These are phyloP conservation scores for Alviniconcha marisindica DNA, from an alignment of 1,140 invertebrate genomes.

Conservation along the genomic window DNA sequence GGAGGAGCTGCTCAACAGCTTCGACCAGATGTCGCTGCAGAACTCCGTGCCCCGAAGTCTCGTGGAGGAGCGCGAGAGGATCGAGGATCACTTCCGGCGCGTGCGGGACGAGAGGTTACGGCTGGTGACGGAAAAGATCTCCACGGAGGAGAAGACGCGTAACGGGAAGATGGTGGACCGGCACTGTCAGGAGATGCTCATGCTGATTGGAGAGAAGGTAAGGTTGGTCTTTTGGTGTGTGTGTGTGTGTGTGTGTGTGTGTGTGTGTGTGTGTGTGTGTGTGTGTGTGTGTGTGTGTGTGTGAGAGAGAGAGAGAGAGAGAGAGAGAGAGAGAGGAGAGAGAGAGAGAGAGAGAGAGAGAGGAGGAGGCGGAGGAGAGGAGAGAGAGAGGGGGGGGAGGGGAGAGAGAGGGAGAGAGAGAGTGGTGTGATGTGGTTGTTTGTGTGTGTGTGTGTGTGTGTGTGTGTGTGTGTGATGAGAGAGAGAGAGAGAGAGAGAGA, in stretches of 20 bases:
- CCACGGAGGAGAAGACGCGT: constrained; percentile 66
- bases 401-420: background rate
- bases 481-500: too few relatives aligned
- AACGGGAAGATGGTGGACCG: constrained; percentile 69
- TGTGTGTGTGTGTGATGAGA: background rate
- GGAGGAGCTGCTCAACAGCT: constrained; percentile 58
- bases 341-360: constrained; percentile 16
- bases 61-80: constrained; percentile 64
- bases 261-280: constrained; percentile 9
- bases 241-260: background rate
- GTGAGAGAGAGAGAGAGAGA: background rate
- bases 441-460: background rate
- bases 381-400: background rate
- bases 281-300: constrained; percentile 17
- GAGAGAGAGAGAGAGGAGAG: background rate
- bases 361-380: background rate
- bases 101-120: constrained; percentile 67
- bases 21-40: constrained; percentile 44
- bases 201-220: constrained; percentile 70
- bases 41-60: constrained; percentile 54
- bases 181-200: constrained; percentile 70
- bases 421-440: background rate
- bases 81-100: constrained; percentile 69
- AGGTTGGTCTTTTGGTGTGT: background rate
- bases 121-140: constrained; percentile 66